Percentiles rank a stretch among this genome's conserved stretches.
phyloP scores from a whole-genome alignment of 2,797 vertebrate genomes.

The Silurus aristotelis region DNA sequence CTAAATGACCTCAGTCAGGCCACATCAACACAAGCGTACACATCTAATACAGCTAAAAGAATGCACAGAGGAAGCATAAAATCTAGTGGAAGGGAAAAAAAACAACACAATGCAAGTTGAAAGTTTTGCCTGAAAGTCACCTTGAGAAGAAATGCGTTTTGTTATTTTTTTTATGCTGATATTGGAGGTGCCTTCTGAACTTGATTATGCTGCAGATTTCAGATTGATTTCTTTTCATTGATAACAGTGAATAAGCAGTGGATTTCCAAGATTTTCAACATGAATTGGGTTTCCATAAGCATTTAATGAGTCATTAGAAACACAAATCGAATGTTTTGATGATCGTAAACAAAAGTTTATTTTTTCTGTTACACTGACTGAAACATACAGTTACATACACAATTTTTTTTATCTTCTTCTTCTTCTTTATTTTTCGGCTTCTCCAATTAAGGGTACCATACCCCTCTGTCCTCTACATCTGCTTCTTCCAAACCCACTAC shows the following conservation, averaged over 20 bases:
- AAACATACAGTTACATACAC: background rate
- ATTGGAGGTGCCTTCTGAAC: background rate
- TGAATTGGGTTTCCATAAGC: background rate
- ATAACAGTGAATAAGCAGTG: no score
- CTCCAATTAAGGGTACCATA: no score
- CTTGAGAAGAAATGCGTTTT: conserved; percentile 1
- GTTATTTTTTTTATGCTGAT: background rate
- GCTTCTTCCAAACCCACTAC: no score
- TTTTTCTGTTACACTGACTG: background rate
- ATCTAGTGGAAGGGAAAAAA: no score
- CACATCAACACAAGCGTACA: conserved; percentile 13
- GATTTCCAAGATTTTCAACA: background rate
- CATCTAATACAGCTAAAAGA: background rate
- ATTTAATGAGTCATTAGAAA: background rate
- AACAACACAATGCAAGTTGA: background rate
- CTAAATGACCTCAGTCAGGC: conserved; percentile 31
- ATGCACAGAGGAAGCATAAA: background rate
- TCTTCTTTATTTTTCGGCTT: no score
- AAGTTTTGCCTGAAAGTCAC: background rate
- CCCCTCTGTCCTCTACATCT: no score
- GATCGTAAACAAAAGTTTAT: background rate
- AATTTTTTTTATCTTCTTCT: background rate
- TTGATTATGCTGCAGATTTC: background rate
- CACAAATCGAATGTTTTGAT: background rate
- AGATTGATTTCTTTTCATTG: background rate